Base-by-base conservation (phyloP, 2,888 invertebrate genomes). In the Drepanosiphum platanoidis region DNA sequence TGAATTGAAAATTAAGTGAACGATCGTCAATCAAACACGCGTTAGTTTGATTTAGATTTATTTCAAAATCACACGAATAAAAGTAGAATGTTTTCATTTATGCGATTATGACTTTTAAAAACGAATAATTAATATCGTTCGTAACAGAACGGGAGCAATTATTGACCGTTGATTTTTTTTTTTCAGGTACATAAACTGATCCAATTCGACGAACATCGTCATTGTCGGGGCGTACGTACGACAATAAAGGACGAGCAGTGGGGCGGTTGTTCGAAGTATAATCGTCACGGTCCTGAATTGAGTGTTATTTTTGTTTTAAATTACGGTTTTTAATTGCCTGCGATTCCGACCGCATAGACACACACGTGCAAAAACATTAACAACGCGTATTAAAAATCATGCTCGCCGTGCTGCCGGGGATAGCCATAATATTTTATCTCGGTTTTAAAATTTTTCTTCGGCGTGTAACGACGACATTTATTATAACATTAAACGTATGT, bases 321-420 rank as follows among this genome's bases (percentile, higher is more conserved):
- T n/a, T n/a, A n/a, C n/a, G n/a, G n/a, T n/a, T n/a, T 75, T 75
- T 75, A 75, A 75, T 75, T 75, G 34, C 34, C 7, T 11, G 34
- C 52, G 34, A n/a, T 75, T 58, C n/a, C n/a, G n/a, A 8, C 34
- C 8, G 32, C 34, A 58, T 34, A 58, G 5, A 34, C 34, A 34
- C 34, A 34, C n/a, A 58, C 52, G 75, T 58, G 75, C 52, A 52
- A 58, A 66, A 75, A 75, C 8, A 72, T 34, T 32, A 66, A 66
- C 32, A 64, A 8, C 13, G 18, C 15, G 18, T 46, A 46, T 46
- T 46, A 46, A 18, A 46, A 3, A 15, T 46, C 18, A 52, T 3
- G 52, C n/a, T n/a, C n/a, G n/a, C n/a, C n/a, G n/a, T n/a, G n/a
- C n/a, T n/a, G n/a, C n/a, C n/a, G n/a, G n/a, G n/a, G n/a, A n/a